phyloP scores from a whole-genome alignment of 1,140 invertebrate species.

The Drosophila melanica region DNA sequence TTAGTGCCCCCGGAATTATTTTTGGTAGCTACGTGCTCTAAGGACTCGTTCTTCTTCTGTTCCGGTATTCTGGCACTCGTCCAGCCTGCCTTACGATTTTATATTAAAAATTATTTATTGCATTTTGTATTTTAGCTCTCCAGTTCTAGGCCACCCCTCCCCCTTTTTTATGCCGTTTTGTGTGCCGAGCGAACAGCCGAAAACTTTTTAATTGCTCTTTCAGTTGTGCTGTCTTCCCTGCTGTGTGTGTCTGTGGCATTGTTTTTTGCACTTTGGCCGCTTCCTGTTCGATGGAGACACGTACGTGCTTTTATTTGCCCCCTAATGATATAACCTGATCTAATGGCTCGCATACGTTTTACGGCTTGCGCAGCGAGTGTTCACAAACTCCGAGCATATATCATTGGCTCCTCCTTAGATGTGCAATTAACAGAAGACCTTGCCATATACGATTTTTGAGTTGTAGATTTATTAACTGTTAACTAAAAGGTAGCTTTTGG shows the following conservation, averaged over 20 bases:
- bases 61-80: conserved; percentile 38
- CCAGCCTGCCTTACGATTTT: conserved; percentile 66
- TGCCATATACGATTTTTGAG: not conserved
- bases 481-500: too few species aligned
- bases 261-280: conserved; percentile 50
- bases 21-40: conserved; percentile 55
- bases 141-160: conserved; percentile 1
- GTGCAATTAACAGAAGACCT: conserved; percentile 17
- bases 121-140: conserved; percentile 46
- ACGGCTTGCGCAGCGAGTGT: conserved; percentile 16
- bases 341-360: conserved; percentile 36
- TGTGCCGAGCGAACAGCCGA: conserved; percentile 48
- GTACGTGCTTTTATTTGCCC: conserved; percentile 72
- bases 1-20: conserved; percentile 61
- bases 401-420: not conserved
- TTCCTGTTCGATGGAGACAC: conserved; percentile 57
- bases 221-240: conserved; percentile 19
- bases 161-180: conserved; percentile 37
- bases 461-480: too few species aligned
- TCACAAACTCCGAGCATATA: conserved; percentile 14
- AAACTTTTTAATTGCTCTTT: conserved; percentile 67
- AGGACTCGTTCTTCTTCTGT: not conserved
- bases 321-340: conserved; percentile 75
- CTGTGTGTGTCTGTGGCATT: conserved; percentile 48
- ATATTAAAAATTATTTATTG: conserved; percentile 80